phyloP scores from a whole-genome alignment of 1,140 invertebrate species.

The Nilaparvata lugens region DNA sequence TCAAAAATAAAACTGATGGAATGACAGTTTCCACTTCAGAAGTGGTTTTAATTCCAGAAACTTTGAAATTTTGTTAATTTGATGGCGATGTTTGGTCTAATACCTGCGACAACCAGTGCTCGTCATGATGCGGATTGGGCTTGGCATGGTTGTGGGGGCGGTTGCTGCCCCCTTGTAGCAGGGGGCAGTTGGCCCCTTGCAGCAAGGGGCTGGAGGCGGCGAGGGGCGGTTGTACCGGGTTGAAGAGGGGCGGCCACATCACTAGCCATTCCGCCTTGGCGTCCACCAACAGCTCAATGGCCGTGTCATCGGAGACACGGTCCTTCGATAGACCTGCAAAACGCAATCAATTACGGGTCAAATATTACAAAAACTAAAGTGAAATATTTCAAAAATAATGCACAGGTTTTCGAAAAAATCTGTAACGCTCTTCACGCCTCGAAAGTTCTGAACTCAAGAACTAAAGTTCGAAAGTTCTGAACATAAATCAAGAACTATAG shows the following conservation, averaged over 20 bases:
- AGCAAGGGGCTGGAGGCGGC: conserved; percentile 23
- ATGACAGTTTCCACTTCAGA: too few species aligned
- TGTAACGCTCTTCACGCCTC: too few species aligned
- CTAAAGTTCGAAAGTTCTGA: too few species aligned
- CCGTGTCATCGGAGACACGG: conserved; percentile 82
- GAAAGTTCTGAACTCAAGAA: too few species aligned
- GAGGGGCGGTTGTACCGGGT: conserved; percentile 43
- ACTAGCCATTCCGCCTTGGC: conserved; percentile 84
- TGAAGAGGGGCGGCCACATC: conserved; percentile 52
- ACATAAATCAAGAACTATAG: too few species aligned
- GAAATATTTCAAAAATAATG: too few species aligned
- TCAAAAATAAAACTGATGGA: too few species aligned
- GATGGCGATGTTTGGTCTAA: background rate
- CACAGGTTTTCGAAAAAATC: too few species aligned
- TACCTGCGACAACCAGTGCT: conserved; percentile 35
- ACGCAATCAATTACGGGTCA: too few species aligned
- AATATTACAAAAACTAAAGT: too few species aligned
- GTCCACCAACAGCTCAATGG: conserved; percentile 77
- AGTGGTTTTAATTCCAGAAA: too few species aligned
- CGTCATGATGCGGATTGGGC: conserved; percentile 19
- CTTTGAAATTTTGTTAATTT: too few species aligned
- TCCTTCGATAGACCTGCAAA: conserved; percentile 66
- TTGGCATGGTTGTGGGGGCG: background rate
- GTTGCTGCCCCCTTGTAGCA: background rate
- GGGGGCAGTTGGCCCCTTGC: conserved; percentile 7